Conservation (phyloP, 2,888 invertebrate species). For the Erebia epiphron region DNA sequence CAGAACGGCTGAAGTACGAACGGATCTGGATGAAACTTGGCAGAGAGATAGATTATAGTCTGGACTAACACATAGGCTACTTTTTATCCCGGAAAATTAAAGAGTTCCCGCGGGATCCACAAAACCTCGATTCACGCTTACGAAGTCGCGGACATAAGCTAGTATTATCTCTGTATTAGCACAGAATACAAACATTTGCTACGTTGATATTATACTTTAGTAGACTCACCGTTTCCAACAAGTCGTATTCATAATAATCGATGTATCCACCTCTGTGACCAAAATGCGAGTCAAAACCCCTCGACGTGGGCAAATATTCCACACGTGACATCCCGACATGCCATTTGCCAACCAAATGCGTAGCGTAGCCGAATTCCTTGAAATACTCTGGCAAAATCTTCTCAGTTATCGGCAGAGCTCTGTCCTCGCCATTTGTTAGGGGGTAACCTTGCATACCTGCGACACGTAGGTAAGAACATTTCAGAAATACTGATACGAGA, state of each 20-base stretch:
- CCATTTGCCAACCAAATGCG: constrained; percentile 93
- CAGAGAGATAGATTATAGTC: too few relatives aligned
- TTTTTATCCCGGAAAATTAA: too few relatives aligned
- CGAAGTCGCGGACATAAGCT: too few relatives aligned
- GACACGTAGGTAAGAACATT: not conserved
- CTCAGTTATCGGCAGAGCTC: constrained; percentile 71
- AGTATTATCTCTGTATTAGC: too few relatives aligned
- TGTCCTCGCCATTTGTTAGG: constrained; percentile 68
- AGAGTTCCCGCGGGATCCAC: too few relatives aligned
- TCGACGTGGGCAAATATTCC: constrained; percentile 85
- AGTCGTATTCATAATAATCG: constrained; percentile 87
- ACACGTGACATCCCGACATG: constrained; percentile 82
- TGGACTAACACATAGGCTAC: too few relatives aligned
- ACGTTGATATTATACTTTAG: not conserved
- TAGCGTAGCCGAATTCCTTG: constrained; percentile 86
- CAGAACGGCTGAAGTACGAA: too few relatives aligned
- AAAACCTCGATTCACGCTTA: too few relatives aligned
- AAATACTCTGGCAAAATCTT: constrained; percentile 85
- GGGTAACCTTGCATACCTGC: constrained; percentile 76
- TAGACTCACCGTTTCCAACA: constrained; percentile 60
- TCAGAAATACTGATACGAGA: not conserved
- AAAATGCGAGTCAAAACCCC: constrained; percentile 92
- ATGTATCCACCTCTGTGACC: constrained; percentile 93
- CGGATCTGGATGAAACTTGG: too few relatives aligned
- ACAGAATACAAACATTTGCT: too few relatives aligned